Base-by-base conservation (phyloP, 2,113 vertebrate genomes). In the Setophaga kirtlandii region DNA sequence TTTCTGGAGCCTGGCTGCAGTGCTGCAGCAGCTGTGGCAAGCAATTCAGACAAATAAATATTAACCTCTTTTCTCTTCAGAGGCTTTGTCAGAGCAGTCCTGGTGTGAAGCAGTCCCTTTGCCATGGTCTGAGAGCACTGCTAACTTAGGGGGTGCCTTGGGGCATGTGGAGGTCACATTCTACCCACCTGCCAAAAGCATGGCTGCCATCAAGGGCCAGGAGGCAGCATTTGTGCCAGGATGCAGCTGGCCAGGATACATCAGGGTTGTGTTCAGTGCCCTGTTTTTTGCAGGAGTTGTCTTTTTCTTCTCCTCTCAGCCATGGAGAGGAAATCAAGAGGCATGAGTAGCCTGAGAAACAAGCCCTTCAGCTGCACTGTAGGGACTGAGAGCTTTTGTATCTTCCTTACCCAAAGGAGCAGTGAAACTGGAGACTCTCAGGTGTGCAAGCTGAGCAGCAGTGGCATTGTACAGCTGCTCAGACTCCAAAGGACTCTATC, bases 211-310 rank as follows among this genome's bases (percentile, higher is more conserved):
- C 37, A 5, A 5, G 83, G 53, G 31, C 42, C 6, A 25, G 69
- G 60, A 19, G 11, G 18, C 44, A 80, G 46, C 1, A 0, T 37
- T 37, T 67, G 77, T 84, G 41, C 44, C 30, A 53, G 52, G 52
- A 53, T 35, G 5, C 0, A 0, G 14, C 23, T 55, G 64, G n/a
- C 20, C 0, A 1, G 7, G n/a, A 12, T 5, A 68, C 39, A 22
- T 1, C 35, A 42, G 69, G 25, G 21, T 0, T 0, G 3, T 23
- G 31, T 9, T 1, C 1, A 78, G 25, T 5, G 12, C 10, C 6
- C 22, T 22, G 49, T 22, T 16, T 47, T 87, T 49, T 67, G 28
- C 20, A 75, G 46, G 15, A 60, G 4, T 17, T 73, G 44, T 24
- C 42, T 71, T 77, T 44, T 44, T 42, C 18, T 33, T 33, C 41